Base-by-base conservation (phyloP, 2,113 vertebrate species). In the Chloroceryle aenea region DNA sequence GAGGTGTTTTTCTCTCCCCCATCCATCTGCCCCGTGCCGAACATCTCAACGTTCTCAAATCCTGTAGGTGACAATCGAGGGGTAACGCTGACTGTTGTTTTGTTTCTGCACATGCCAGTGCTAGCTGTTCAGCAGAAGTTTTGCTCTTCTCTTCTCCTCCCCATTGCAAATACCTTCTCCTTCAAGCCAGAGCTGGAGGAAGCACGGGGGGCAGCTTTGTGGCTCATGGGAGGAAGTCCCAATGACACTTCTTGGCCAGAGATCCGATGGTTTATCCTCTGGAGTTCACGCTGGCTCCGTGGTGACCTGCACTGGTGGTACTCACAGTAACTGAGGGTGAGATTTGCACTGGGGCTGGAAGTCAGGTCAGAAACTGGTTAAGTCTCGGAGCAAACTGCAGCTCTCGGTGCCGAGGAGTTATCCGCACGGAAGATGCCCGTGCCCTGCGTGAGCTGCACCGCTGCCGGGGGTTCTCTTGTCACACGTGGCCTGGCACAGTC, bases 151-250 rank as follows among this genome's bases (percentile, higher is more conserved):
- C 25, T 85, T 43, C 48, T 59, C 25, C 83, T 43, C 14, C 11
- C 43, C 2, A 0, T 50, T 53, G 18, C 0, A 0, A 67, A 22
- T 55, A 9, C 5, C 4, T 80, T 59, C 25, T 62, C 45, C 42
- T 36, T 1, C 3, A 67, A 68, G 73, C 13, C 23, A 15, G 30
- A 38, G 19, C 7, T 56, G 43, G 58, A 89, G 38, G 55, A 55
- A 38, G 59, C 14, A 4, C 0, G 0, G 9, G 19, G 21, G 9
- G 4, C 7, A 76, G 68, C 52, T 59, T 47, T 56, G 77, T 62
- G 61, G 27, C 29, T 90, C 66, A 42, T 17, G 9, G 48, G 84
- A 55, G 56, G 45, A 50, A 73, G 26, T 29, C 4, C 3, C 40
- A 59, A 42, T 59, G 53, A 9, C 4, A 17, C 47, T 71, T 9